Base-by-base conservation (phyloP, 2,797 vertebrate genomes). In the Urocyon cinereoargenteus region DNA sequence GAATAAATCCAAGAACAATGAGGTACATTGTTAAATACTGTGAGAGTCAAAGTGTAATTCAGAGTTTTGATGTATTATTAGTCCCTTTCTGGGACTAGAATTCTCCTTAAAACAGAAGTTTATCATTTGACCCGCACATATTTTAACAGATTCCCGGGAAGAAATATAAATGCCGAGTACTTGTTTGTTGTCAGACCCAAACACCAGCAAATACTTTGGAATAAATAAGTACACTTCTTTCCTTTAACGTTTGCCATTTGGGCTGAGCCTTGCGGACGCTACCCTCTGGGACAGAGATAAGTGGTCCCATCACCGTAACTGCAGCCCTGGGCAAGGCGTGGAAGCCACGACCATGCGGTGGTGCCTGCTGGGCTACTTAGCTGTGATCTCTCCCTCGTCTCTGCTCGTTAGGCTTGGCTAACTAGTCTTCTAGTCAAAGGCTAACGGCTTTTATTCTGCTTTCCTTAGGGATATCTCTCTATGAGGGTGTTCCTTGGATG, bases 401-500 rank as follows among this genome's bases (percentile, higher is more conserved):
- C 85, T 78, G 55, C 22, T 45, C 15, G 45, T 26, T 36, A 55
- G 22, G 49, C 31, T 66, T 59, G 28, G 36, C 59, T 64, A 64
- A 34, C 64, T 36, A 6, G 6, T 28, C 79, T 86, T 91, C 66
- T 13, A 66, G 66, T 62, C 7, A 10, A 19, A 94, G 70, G 14
- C 64, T 57, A n/a, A 16, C 68, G 28, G 75, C 64, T 90, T 62
- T 91, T 22, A 26, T 62, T 93, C 94, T 59, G 31, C 82, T 90
- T 79, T 92, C 51, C 90, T 94, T 72, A 13, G 68, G 53, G 34
- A 79, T 72, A 85, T 85, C 64, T 96, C 73, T 96, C 91, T 34
- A 31, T 59, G 21, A 75, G 86, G 84, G 84, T 90, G 75, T 97
- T 95, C 77, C 94, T 72, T 87, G 93, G 96, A 83, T 91, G 45